Base-by-base conservation (phyloP, 2,113 vertebrate genomes). In the Percina caprodes region DNA sequence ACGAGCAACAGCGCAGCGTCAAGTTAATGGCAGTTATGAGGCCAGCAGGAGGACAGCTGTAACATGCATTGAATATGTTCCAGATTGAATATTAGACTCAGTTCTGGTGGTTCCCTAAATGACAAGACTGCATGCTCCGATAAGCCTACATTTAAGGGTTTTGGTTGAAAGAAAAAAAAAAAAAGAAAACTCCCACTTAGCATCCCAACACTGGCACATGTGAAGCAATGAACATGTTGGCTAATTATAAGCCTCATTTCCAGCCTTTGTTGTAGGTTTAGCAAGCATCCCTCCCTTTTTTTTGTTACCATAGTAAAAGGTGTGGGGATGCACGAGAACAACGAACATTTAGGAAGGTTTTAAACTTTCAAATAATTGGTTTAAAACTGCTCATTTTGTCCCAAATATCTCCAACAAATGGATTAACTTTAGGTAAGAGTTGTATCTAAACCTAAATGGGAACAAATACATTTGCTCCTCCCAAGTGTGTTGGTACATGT, bases 21-120 rank as follows among this genome's bases (percentile, higher is more conserved):
- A 39, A 14, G 52, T n/a, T 56, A 76, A 76, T 73, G 77, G 16
- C 58, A 42, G 21, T 21, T 30, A 45, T 21, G 35, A 21, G 23
- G 10, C 61, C 2, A 48, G 66, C 24, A 35, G 16, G 35, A 63
- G 15, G 18, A 35, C 14, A 1, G 59, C 2, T 68, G 56, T 35
- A 19, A 56, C 8, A 5, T 63, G 16, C 1, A 82, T 35, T 1
- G 18, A 16, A 35, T 39, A 16, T 35, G 35, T 52, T n/a, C 33
- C 42, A 1, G 10, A 30, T 16, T 21, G 7, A 14, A 30, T n/a
- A 33, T 48, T 12, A 3, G 5, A 51, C 48, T 33, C 1, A 4
- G 15, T 60, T 60, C 54, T 14, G 10, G 8, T 23, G 26, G 52
- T 45, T 61, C 11, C 55, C 15, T 3, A n/a, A 33, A 48, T 23